Evolutionary conservation across 2,888 invertebrate genomes (phyloP).

Genomic region (Amblyjoppa fuscipennis): DNA sequence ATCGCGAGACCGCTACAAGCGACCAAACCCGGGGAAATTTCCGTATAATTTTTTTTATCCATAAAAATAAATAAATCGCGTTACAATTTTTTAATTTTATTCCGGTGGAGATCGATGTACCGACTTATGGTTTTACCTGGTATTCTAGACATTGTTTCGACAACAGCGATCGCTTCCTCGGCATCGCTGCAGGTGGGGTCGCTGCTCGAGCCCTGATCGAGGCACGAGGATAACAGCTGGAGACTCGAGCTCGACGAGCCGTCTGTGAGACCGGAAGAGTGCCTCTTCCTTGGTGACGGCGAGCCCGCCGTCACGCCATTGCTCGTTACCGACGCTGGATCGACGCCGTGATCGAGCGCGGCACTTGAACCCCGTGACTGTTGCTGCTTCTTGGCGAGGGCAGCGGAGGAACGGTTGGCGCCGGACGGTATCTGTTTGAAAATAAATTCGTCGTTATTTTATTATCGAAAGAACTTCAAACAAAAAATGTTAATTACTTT

Average conservation of each 20-base stretch:
- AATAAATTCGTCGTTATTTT: background rate
- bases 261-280: conserved; percentile 76
- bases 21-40: background rate
- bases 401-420: conserved; percentile 75
- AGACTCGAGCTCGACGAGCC: conserved; percentile 76
- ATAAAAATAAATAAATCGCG: background rate
- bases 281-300: conserved; percentile 80
- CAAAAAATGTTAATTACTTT: background rate
- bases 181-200: conserved; percentile 83
- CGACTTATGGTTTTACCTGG: conserved; percentile 74
- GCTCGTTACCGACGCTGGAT: conserved; percentile 79
- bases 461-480: background rate
- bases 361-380: conserved; percentile 45
- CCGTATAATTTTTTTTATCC: background rate
- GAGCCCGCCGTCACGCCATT: conserved; percentile 80
- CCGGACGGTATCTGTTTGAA: conserved; percentile 70
- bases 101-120: too few species aligned
- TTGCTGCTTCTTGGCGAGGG: conserved; percentile 76
- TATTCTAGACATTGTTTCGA: conserved; percentile 80
- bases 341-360: conserved; percentile 73
- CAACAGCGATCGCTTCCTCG: conserved; percentile 82
- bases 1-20: background rate
- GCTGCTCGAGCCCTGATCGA: conserved; percentile 80
- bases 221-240: conserved; percentile 73
- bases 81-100: background rate